Evolutionary conservation across 2,888 invertebrate genomes (phyloP).

Genomic region (Netelia melanura): DNA sequence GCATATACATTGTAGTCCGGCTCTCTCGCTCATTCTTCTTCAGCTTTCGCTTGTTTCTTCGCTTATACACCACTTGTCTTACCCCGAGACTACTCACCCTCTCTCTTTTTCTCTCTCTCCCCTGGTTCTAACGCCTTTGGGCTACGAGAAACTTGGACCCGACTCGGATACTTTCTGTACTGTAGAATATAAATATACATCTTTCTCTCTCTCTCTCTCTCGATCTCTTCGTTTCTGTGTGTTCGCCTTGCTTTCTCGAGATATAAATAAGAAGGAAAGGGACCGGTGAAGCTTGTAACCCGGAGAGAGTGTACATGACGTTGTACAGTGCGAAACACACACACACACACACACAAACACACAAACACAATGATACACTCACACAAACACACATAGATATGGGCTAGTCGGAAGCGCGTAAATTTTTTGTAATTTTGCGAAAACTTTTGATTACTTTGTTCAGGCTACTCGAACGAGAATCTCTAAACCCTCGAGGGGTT

Average conservation of each 20-base stretch:
- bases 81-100: slow-evolving; percentile 19
- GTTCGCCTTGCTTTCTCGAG: slow-evolving; percentile 27
- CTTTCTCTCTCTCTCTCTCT: slow-evolving; percentile 23
- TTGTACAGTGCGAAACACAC: slow-evolving; percentile 6
- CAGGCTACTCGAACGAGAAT: too few species aligned
- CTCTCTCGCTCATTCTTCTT: slow-evolving; percentile 32
- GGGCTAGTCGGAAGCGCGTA: background rate
- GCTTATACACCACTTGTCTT: slow-evolving; percentile 48
- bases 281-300: slow-evolving; percentile 23
- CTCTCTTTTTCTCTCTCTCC: too few species aligned
- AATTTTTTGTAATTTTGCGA: slow-evolving; percentile 19
- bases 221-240: slow-evolving; percentile 9
- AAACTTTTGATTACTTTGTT: slow-evolving; percentile 4
- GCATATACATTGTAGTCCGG: background rate
- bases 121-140: slow-evolving; percentile 49
- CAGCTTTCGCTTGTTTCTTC: slow-evolving; percentile 53
- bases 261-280: slow-evolving; percentile 53
- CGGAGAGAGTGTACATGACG: slow-evolving; percentile 15
- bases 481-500: too few species aligned
- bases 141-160: slow-evolving; percentile 56
- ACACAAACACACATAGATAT: too few species aligned
- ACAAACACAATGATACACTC: too few species aligned
- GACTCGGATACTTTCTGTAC: slow-evolving; percentile 54
- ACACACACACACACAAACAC: background rate
- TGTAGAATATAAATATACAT: slow-evolving; percentile 32